Evolutionary conservation across 2,888 invertebrate species (phyloP).

Genomic region (Belgica antarctica): DNA sequence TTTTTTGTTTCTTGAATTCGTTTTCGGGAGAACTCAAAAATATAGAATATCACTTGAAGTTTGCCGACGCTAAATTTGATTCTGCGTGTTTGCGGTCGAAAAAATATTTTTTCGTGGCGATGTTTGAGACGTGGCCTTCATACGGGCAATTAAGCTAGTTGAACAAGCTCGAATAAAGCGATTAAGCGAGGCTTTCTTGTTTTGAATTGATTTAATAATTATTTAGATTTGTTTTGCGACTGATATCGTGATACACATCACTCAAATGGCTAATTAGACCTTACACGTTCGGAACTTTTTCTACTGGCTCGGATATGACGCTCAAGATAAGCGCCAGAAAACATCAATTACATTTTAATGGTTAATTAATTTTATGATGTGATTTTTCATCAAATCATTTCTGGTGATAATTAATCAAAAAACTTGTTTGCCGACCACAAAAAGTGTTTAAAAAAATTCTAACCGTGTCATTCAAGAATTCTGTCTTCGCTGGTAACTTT

Average conservation of each 20-base stretch:
- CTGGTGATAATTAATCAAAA: neutral
- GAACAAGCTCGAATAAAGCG: neutral
- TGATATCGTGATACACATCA: conserved; percentile 16
- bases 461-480: neutral
- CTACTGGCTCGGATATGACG: neutral
- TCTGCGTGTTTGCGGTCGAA: neutral
- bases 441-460: neutral
- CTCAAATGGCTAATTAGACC: conserved; percentile 20
- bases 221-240: conserved; percentile 24
- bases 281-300: neutral
- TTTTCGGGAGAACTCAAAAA: neutral
- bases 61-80: conserved; percentile 41
- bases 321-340: neutral
- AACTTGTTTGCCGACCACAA: neutral
- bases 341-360: conserved; percentile 34
- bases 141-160: conserved; percentile 25
- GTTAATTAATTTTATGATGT: neutral
- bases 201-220: conserved; percentile 20
- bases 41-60: conserved; percentile 39
- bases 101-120: neutral
- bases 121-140: neutral
- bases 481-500: neutral
- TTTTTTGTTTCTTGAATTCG: conserved; percentile 1
- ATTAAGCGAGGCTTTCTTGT: conserved; percentile 11
- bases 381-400: neutral